phyloP scores from a whole-genome alignment of 2,113 vertebrate genomes.

The Oophaga pumilio region DNA sequence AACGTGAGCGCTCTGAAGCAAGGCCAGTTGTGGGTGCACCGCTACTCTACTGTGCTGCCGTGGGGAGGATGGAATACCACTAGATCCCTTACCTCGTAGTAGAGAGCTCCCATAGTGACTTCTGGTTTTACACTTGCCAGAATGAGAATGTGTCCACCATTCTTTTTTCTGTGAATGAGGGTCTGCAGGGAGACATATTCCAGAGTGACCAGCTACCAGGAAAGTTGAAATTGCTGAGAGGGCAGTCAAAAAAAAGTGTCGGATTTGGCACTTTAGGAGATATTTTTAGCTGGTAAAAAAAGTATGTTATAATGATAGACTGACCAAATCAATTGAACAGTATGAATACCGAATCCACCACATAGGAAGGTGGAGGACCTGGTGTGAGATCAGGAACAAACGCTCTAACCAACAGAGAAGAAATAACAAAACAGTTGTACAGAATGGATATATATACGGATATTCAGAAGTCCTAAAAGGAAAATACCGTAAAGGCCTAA shows the following conservation, averaged over 20 bases:
- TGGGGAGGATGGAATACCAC: constrained; percentile 38
- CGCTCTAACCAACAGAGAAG: too few species aligned
- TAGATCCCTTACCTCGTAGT: constrained; percentile 53
- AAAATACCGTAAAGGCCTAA: too few species aligned
- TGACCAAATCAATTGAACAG: neutral
- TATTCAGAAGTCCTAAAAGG: too few species aligned
- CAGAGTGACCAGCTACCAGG: constrained; percentile 37
- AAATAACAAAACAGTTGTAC: too few species aligned
- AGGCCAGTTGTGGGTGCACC: constrained; percentile 1
- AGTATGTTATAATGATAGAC: neutral
- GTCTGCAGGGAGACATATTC: constrained; percentile 55
- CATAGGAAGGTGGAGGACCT: too few species aligned
- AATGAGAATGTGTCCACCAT: constrained; percentile 38
- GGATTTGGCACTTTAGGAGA: constrained; percentile 4
- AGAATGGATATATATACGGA: too few species aligned
- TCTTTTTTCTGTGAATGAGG: constrained; percentile 48
- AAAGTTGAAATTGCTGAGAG: constrained; percentile 6
- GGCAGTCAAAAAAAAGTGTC: neutral
- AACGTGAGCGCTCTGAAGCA: neutral
- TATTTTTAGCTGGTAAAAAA: neutral
- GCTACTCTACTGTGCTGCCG: constrained; percentile 44
- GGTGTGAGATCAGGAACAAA: too few species aligned
- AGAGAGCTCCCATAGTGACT: constrained; percentile 48
- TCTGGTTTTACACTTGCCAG: constrained; percentile 49
- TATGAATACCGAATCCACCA: neutral